Conservation (phyloP, 2,113 vertebrate genomes). For the Bostrychus sinensis region DNA sequence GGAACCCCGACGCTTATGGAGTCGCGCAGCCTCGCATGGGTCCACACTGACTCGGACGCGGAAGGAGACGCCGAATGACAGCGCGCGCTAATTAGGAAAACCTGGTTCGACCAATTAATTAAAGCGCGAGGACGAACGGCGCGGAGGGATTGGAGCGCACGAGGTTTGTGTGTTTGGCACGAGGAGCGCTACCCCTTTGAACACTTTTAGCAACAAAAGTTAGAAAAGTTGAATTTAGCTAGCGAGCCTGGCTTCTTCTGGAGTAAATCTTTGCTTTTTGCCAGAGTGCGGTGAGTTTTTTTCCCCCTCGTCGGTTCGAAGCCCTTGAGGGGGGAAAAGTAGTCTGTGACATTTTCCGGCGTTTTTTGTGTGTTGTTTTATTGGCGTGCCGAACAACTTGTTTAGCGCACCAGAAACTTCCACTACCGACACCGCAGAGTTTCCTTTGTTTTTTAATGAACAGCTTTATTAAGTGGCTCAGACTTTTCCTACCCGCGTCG, state of each 20-base stretch:
- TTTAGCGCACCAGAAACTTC: neutral
- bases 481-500: neutral
- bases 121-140: slow-evolving; percentile 38
- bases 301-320: neutral
- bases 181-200: neutral
- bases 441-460: slow-evolving; percentile 10
- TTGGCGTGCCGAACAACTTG: neutral
- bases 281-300: slow-evolving; percentile 41
- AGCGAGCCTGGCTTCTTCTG: slow-evolving; percentile 5
- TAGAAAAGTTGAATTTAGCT: slow-evolving; percentile 7
- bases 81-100: slow-evolving; percentile 69
- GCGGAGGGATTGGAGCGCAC: slow-evolving; percentile 27
- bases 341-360: neutral
- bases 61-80: slow-evolving; percentile 50
- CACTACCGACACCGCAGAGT: neutral
- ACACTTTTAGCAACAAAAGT: neutral
- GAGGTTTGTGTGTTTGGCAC: slow-evolving; percentile 51
- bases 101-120: slow-evolving; percentile 66
- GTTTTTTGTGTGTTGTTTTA: slow-evolving; percentile 1
- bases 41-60: slow-evolving; percentile 36
- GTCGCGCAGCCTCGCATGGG: slow-evolving; percentile 58
- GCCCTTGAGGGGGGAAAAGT: neutral
- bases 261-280: slow-evolving; percentile 8
- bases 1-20: slow-evolving; percentile 61
- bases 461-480: neutral